phyloP scores from a whole-genome alignment of 2,113 vertebrate genomes.

The Heptranchias perlo region DNA sequence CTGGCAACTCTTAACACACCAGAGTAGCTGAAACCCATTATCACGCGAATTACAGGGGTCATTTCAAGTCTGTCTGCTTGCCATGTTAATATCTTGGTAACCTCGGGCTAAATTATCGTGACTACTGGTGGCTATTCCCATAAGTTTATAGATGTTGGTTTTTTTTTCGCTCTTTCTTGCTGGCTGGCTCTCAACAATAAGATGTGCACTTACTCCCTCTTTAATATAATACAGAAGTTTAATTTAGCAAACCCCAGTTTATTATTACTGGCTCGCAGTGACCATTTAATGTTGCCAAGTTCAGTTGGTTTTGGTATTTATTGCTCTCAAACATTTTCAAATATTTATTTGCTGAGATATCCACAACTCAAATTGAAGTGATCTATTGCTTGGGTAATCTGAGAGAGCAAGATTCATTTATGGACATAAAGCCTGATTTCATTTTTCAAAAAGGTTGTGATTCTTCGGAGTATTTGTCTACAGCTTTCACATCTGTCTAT shows the following conservation, averaged over 20 bases:
- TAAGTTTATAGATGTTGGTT: not conserved
- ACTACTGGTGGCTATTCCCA: not conserved
- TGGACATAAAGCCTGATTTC: not conserved
- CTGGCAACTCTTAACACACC: constrained; percentile 7
- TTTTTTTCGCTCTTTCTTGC: not conserved
- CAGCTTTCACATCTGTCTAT: not conserved
- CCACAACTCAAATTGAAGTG: not conserved
- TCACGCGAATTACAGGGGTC: not conserved
- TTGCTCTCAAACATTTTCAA: not conserved
- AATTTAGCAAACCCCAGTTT: not conserved
- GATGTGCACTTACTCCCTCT: not conserved
- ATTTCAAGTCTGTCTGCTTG: constrained; percentile 8
- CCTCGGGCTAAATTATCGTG: not conserved
- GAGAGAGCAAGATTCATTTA: not conserved
- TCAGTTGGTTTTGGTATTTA: not conserved
- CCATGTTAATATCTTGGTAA: constrained; percentile 4
- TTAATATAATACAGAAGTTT: not conserved
- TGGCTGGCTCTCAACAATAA: not conserved
- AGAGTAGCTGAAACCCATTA: constrained; percentile 9
- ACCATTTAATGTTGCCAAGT: no score
- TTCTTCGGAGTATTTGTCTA: not conserved
- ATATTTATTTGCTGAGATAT: not conserved
- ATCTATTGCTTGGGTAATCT: not conserved
- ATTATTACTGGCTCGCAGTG: not conserved
- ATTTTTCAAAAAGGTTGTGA: not conserved